Conservation (phyloP, 1,140 invertebrate genomes). For the Drosophila grimshawi region DNA sequence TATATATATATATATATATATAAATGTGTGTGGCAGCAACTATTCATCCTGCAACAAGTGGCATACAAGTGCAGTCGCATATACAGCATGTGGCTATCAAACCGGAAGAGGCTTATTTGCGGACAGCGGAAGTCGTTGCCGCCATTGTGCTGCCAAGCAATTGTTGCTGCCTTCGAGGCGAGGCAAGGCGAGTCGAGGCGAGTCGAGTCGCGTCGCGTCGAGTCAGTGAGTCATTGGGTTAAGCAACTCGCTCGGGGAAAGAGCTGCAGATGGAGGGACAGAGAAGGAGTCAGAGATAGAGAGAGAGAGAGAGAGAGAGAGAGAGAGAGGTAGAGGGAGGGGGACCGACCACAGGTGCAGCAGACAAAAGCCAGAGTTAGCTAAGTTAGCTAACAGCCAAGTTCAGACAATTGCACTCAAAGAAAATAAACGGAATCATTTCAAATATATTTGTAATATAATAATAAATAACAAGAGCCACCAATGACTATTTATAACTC, state of each 20-base stretch:
- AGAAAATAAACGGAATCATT: too few relatives aligned
- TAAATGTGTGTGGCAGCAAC: not conserved
- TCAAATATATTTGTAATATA: too few relatives aligned
- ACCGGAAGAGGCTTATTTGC: constrained; percentile 72
- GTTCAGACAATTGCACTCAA: too few relatives aligned
- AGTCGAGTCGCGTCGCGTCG: constrained; percentile 15
- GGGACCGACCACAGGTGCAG: too few relatives aligned
- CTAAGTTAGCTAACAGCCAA: too few relatives aligned
- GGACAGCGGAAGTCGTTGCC: constrained; percentile 47
- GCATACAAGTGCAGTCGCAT: not conserved
- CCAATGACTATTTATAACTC: too few relatives aligned
- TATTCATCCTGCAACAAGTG: constrained; percentile 5
- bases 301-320: too few relatives aligned
- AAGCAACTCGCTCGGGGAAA: constrained; percentile 16
- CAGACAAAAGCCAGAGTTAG: too few relatives aligned
- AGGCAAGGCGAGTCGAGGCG: not conserved
- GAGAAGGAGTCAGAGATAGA: not conserved
- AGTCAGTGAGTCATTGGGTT: constrained; percentile 39
- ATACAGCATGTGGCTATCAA: constrained; percentile 8
- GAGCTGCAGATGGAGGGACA: not conserved
- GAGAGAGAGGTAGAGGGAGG: too few relatives aligned
- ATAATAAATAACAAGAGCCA: too few relatives aligned
- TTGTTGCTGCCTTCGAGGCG: constrained; percentile 13
- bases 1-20: not conserved
- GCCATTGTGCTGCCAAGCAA: not conserved